Conservation (phyloP, 2,113 vertebrate species). For the Scytalopus superciliaris region DNA sequence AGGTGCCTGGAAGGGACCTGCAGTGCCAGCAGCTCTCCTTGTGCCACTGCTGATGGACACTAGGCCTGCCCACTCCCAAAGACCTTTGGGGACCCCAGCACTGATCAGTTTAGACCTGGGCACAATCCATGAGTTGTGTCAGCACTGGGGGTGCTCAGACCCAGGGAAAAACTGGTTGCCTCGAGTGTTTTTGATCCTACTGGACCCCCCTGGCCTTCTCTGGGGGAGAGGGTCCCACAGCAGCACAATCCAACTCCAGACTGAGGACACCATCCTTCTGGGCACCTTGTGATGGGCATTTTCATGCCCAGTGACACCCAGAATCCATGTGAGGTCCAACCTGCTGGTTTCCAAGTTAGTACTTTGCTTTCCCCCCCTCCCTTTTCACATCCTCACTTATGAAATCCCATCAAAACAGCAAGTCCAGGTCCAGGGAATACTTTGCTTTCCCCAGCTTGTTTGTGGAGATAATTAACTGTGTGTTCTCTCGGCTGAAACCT, state of each 20-base stretch:
- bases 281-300: background rate
- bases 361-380: fast-evolving
- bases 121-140: background rate
- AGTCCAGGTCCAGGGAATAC: background rate
- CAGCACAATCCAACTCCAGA: background rate
- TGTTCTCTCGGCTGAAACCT: background rate
- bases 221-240: background rate
- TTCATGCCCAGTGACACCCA: background rate
- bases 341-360: background rate
- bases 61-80: background rate
- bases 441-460: background rate
- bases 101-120: background rate
- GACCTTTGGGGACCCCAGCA: background rate
- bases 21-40: background rate
- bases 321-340: too few species aligned
- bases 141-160: background rate
- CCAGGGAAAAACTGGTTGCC: background rate
- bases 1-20: too few species aligned
- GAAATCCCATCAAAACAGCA: background rate
- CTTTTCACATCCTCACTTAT: fast-evolving
- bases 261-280: background rate
- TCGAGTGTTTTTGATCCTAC: too few species aligned
- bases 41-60: fast-evolving
- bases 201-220: background rate
- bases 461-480: background rate